Conservation (phyloP, 2,888 invertebrate genomes). For the Oxytorus armatus region DNA sequence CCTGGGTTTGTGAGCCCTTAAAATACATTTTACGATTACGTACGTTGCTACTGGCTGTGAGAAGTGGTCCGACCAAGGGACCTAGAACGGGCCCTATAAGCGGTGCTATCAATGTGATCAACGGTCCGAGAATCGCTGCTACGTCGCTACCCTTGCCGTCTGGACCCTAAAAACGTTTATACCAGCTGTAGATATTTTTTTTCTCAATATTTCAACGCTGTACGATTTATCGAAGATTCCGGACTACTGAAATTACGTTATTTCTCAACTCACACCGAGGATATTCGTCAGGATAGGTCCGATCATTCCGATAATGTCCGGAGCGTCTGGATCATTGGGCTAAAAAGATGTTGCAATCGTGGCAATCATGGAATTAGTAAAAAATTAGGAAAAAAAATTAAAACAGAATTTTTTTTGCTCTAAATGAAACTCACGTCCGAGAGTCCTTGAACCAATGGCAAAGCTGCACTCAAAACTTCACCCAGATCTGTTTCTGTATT, state of each 20-base stretch:
- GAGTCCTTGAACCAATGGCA: conserved; percentile 80
- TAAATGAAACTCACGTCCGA: conserved; percentile 75
- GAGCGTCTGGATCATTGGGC: conserved; percentile 68
- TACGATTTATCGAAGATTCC: background rate
- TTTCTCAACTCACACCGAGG: conserved; percentile 63
- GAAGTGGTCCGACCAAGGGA: conserved; percentile 79
- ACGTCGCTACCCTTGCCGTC: conserved; percentile 79
- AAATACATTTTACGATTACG: conserved; percentile 53
- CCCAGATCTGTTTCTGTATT: conserved; percentile 78
- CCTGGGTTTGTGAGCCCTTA: no score
- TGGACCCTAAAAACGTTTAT: conserved; percentile 73
- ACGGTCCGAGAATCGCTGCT: conserved; percentile 78
- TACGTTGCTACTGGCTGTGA: conserved; percentile 78
- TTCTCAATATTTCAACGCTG: background rate
- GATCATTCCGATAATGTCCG: conserved; percentile 72
- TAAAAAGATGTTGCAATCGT: conserved; percentile 19
- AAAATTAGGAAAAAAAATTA: background rate
- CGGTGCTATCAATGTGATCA: conserved; percentile 77
- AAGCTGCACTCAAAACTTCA: conserved; percentile 76
- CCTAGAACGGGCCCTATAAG: conserved; percentile 80
- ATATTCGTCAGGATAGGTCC: conserved; percentile 73
- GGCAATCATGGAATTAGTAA: background rate
- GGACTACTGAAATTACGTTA: background rate
- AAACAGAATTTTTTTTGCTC: background rate
- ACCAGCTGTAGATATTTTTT: no score